These are phyloP conservation scores for Sinocyclocheilus anophthalmus DNA, from an alignment of 2,113 vertebrate genomes.

Conservation along the genomic window DNA sequence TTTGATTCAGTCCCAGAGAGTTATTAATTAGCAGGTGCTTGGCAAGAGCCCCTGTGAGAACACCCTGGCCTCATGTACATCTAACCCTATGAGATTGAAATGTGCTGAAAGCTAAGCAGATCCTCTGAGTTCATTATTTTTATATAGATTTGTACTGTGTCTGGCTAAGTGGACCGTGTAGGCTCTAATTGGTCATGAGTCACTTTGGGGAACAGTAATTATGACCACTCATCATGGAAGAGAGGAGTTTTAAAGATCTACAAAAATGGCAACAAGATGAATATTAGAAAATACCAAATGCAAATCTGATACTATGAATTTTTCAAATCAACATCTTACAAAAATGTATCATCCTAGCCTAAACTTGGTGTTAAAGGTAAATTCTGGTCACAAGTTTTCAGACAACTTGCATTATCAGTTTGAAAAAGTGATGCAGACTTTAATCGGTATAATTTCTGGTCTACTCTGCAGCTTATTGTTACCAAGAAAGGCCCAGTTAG, in stretches of 20 bases:
- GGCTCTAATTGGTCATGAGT: conserved; percentile 16
- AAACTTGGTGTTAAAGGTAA: neutral
- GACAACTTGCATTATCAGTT: no score
- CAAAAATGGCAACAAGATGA: neutral
- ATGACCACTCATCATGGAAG: neutral
- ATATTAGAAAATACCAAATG: neutral
- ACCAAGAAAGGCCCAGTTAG: neutral
- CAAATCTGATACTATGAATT: neutral
- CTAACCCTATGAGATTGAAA: neutral
- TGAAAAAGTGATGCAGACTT: no score
- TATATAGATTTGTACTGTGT: neutral
- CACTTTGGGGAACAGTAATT: neutral
- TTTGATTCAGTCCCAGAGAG: conserved; percentile 3
- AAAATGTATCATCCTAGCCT: neutral
- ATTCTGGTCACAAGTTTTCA: neutral
- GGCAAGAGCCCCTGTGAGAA: neutral
- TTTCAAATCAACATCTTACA: neutral
- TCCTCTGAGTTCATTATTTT: neutral
- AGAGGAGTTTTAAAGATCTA: neutral
- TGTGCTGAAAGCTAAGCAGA: neutral
- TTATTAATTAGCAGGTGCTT: conserved; percentile 10
- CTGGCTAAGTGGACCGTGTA: neutral
- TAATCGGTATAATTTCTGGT: no score
- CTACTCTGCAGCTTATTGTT: neutral
- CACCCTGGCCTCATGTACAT: neutral